These are phyloP conservation scores for Cyphomyrus discorhynchus DNA, from an alignment of 2,113 vertebrate genomes.

Conservation along the genomic window DNA sequence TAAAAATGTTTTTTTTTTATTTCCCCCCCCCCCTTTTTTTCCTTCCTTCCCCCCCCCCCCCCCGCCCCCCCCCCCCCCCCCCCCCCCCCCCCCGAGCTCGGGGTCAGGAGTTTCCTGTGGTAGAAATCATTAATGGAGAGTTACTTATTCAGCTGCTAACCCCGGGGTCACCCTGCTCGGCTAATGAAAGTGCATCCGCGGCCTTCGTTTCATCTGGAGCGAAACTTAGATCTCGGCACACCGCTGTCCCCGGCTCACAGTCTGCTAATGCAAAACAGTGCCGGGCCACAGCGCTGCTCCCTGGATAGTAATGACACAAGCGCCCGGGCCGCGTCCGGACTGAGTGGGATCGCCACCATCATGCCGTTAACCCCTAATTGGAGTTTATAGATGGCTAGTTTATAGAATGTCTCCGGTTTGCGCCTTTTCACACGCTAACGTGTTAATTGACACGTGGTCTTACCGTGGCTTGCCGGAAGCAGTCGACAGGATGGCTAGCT, in stretches of 20 bases:
- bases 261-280: constrained; percentile 49
- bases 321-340: constrained; percentile 48
- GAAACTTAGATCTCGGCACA: constrained; percentile 63
- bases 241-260: constrained; percentile 37
- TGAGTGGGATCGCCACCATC: neutral
- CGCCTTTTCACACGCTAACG: neutral
- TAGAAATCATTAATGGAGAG: constrained; percentile 70
- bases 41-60: constrained; percentile 35
- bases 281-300: constrained; percentile 47
- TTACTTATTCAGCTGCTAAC: constrained; percentile 66
- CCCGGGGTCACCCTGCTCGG: constrained; percentile 48
- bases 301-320: constrained; percentile 53
- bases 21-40: too few relatives aligned
- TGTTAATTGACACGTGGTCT: constrained; percentile 24
- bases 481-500: neutral
- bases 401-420: neutral
- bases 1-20: too few relatives aligned
- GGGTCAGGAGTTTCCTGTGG: constrained; percentile 65
- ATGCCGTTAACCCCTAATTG: neutral
- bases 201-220: constrained; percentile 67
- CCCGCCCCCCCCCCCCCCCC: constrained; percentile 42
- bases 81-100: constrained; percentile 49
- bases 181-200: constrained; percentile 70
- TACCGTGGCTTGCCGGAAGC: constrained; percentile 26
- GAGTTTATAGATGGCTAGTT: neutral